These are phyloP conservation scores for Psophia crepitans DNA, from an alignment of 2,113 vertebrate genomes.

Conservation along the genomic window DNA sequence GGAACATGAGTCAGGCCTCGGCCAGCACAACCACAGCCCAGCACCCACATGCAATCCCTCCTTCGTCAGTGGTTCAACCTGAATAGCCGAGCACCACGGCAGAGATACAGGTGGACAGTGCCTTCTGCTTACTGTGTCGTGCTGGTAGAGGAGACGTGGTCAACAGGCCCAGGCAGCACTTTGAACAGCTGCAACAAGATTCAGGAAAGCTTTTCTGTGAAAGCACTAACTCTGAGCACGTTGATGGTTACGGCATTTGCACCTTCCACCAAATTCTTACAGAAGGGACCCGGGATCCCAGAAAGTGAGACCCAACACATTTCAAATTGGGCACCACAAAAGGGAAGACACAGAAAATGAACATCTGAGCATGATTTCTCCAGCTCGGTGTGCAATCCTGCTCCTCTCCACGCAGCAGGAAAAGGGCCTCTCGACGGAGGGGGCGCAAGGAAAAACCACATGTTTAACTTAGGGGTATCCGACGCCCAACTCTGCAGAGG, in stretches of 20 bases:
- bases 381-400: neutral
- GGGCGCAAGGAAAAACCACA: neutral
- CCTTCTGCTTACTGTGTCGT: neutral
- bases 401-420: neutral
- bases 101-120: neutral
- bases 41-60: neutral
- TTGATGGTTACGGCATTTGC: neutral
- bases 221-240: neutral
- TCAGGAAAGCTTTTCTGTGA: neutral
- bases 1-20: neutral
- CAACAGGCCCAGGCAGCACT: neutral
- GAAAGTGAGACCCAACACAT: neutral
- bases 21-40: neutral
- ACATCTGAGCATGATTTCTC: neutral
- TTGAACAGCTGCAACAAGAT: neutral
- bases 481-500: neutral
- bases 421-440: neutral
- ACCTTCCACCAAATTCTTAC: neutral
- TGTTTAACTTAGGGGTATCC: neutral
- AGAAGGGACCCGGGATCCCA: neutral
- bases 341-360: accelerated
- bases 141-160: neutral
- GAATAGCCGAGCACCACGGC: neutral
- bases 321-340: neutral
- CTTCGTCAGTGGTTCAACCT: neutral